phyloP scores from a whole-genome alignment of 2,888 invertebrate species.

The Girardia tigrina region DNA sequence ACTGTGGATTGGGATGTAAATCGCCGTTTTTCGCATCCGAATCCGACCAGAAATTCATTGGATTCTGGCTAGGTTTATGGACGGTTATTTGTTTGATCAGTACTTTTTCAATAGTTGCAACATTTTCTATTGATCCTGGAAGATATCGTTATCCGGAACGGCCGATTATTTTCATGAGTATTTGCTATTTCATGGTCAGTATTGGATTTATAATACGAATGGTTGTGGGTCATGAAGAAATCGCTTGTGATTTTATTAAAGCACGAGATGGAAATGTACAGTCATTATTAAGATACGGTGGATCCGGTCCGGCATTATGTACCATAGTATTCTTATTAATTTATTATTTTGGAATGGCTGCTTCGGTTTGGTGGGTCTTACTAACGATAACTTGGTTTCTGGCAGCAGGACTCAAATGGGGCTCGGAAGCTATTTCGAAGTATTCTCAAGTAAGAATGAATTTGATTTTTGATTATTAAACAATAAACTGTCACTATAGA shows the following conservation, averaged over 20 bases:
- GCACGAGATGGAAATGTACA: slow-evolving; percentile 57
- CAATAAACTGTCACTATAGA: no score
- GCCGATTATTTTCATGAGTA: slow-evolving; percentile 85
- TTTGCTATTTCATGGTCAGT: slow-evolving; percentile 79
- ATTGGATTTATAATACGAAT: slow-evolving; percentile 76
- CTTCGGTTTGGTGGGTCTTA: slow-evolving; percentile 85
- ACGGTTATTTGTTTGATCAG: slow-evolving; percentile 74
- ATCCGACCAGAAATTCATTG: slow-evolving; percentile 58
- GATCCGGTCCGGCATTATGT: slow-evolving; percentile 58
- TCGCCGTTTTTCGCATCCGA: slow-evolving; percentile 64
- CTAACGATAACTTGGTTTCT: slow-evolving; percentile 94
- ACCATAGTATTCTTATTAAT: slow-evolving; percentile 82
- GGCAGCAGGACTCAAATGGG: slow-evolving; percentile 94
- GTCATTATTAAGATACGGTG: slow-evolving; percentile 21
- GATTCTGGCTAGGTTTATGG: slow-evolving; percentile 84
- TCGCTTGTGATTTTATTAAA: slow-evolving; percentile 60
- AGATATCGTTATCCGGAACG: slow-evolving; percentile 92
- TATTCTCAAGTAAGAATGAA: no score
- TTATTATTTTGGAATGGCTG: slow-evolving; percentile 97
- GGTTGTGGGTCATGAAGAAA: slow-evolving; percentile 63
- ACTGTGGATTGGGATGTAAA: slow-evolving; percentile 77
- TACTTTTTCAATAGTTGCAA: slow-evolving; percentile 65
- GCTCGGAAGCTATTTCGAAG: slow-evolving; percentile 91
- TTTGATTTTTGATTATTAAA: no score
- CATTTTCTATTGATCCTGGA: slow-evolving; percentile 81